A percentile compares a stretch with the other conserved stretches of the same genome.
Evolutionary conservation across 2,113 vertebrate species (phyloP).

Genomic region (Rhinolophus ferrumequinum): DNA sequence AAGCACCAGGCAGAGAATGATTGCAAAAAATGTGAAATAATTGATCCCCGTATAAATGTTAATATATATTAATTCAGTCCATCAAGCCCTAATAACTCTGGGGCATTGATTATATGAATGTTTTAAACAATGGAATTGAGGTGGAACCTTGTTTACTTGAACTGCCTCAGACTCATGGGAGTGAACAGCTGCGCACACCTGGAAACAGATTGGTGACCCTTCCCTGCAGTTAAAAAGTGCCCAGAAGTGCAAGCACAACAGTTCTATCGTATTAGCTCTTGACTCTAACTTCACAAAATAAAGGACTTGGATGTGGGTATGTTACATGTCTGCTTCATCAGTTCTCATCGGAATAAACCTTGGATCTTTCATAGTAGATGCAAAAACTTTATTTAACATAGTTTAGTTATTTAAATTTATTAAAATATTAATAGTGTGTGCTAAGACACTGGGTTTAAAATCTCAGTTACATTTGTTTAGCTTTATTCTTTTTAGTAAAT

Average conservation of each 20-base stretch:
- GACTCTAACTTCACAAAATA: background rate
- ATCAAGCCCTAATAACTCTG: background rate
- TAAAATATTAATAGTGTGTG: background rate
- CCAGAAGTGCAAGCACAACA: background rate
- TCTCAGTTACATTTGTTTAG: background rate
- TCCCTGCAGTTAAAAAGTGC: background rate
- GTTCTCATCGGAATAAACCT: background rate
- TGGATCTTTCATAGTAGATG: background rate
- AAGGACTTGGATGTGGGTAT: background rate
- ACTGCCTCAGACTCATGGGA: background rate
- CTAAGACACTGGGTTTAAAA: background rate
- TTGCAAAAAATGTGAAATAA: background rate
- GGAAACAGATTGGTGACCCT: slow-evolving; percentile 6
- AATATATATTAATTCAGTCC: background rate
- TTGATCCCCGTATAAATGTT: background rate
- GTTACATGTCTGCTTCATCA: background rate
- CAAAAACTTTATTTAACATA: background rate
- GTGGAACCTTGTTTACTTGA: background rate
- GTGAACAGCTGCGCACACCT: slow-evolving; percentile 20
- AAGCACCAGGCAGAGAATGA: background rate
- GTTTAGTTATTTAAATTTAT: background rate
- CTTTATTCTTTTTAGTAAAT: background rate
- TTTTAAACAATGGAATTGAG: background rate
- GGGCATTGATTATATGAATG: background rate
- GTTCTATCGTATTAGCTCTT: background rate